Conservation (phyloP, 1,140 invertebrate species). For the Drosophila triauraria region DNA sequence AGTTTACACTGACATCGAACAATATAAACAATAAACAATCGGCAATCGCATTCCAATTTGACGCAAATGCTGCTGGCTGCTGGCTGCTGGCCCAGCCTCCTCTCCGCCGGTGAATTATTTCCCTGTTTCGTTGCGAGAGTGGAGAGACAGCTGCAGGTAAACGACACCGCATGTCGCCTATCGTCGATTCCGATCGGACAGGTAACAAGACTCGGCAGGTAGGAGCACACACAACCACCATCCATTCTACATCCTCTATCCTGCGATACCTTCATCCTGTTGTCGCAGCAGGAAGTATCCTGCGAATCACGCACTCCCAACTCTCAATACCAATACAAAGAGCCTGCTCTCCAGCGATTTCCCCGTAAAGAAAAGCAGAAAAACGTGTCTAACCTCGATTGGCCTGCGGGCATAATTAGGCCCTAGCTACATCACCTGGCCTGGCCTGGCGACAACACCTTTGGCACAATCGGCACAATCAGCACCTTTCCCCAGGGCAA, state of each 20-base stretch:
- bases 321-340: not conserved
- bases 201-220: conserved; percentile 64
- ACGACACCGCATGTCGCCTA: conserved; percentile 66
- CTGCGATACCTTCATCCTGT: conserved; percentile 55
- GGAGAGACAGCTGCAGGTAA: conserved; percentile 66
- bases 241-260: conserved; percentile 22
- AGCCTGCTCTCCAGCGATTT: not conserved
- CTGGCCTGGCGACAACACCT: conserved; percentile 34
- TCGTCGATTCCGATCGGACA: conserved; percentile 74
- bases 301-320: conserved; percentile 37
- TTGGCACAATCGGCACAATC: conserved; percentile 34
- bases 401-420: conserved; percentile 55
- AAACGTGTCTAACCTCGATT: conserved; percentile 47
- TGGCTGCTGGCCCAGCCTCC: not conserved
- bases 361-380: not conserved
- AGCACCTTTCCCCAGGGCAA: conserved; percentile 8
- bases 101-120: not conserved
- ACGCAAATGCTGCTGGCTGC: conserved; percentile 18
- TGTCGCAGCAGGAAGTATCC: conserved; percentile 70
- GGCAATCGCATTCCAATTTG: conserved; percentile 47
- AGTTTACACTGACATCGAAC: conserved; percentile 17
- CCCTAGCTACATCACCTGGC: conserved; percentile 28
- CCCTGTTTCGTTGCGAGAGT: no score
- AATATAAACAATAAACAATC: conserved; percentile 19
- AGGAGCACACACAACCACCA: conserved; percentile 12